These are phyloP conservation scores for Lapara coniferarum DNA, from an alignment of 2,888 invertebrate species.

Conservation along the genomic window DNA sequence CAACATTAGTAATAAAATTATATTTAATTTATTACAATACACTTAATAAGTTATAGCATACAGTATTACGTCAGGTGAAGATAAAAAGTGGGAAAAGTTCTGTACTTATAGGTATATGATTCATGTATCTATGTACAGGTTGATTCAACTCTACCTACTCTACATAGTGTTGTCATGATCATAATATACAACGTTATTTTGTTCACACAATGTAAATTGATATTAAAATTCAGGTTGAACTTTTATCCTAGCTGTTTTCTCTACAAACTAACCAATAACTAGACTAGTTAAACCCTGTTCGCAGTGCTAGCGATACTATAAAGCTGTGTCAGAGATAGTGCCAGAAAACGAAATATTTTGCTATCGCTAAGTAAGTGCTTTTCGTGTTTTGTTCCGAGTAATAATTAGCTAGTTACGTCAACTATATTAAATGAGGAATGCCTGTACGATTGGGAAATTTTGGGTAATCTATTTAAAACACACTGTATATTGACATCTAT, in stretches of 20 bases:
- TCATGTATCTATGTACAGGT: not conserved
- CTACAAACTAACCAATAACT: slow-evolving; percentile 6
- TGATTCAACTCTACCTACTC: not conserved
- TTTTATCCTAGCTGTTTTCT: slow-evolving; percentile 1
- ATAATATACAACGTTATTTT: not conserved
- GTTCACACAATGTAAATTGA: slow-evolving; percentile 9
- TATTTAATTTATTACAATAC: too few species aligned
- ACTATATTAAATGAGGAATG: too few species aligned
- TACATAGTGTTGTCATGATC: not conserved
- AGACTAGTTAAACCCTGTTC: not conserved
- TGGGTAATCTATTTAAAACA: too few species aligned
- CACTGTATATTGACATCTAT: not conserved
- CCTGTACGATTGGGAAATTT: too few species aligned
- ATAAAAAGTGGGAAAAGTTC: not conserved
- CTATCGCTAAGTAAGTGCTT: too few species aligned
- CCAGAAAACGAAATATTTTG: not conserved
- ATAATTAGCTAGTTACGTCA: too few species aligned
- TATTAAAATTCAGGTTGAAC: not conserved
- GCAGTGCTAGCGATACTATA: not conserved
- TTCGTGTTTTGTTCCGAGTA: too few species aligned
- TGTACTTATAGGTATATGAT: not conserved
- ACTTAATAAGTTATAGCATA: too few species aligned
- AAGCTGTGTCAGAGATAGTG: not conserved
- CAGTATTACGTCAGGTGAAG: not conserved
- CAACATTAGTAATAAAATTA: too few species aligned